Base-by-base conservation (phyloP, 1,140 invertebrate genomes). In the Centruroides vittatus region DNA sequence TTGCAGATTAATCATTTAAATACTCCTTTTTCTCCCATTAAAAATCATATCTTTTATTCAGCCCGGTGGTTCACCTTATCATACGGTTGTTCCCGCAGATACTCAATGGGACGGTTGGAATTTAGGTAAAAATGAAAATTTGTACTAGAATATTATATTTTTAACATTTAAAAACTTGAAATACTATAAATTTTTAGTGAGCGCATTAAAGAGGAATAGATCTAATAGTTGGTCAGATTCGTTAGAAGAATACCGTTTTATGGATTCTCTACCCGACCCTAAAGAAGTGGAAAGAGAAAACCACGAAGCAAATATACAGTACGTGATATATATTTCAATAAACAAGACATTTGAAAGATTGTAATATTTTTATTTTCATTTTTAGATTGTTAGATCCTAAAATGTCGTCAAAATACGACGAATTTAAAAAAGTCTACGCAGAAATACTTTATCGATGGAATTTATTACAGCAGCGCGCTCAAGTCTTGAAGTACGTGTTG, bases 141-240 rank as follows among this genome's bases (percentile, higher is more conserved):
- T 51, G 35, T 41, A 48, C 52, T 23, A 23, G 23, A 23, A 23
- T 23, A 23, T 23, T 41, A 41, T 41, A 41, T 41, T 41, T 6
- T 41, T 41, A 41, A 41, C 8, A 41, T 41, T 41, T 41, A 41
- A 41, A 41, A 41, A 6, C 41, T 41, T 5, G 8, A 41, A 8
- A 41, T 41, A 6, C 5, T 41, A 47, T 56, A 36, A 13, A 13
- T 56, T 23, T 53, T 23, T 36, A 53, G 51, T 53, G 51, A 53
- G 51, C 59, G 76, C 77, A 59, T 70, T 85, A 13, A 86, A 86
- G 67, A 81, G 85, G 58, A 78, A 86, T 59, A 78, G 88, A n/a
- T 92, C 86, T 11, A 91, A 87, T 73, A 92, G 88, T 1, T 91
- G 89, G 81, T 93, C 89, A 0, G 88, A 89, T 67, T 88, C 86